phyloP scores from a whole-genome alignment of 2,113 vertebrate genomes.

The Gnathonemus echidnorhynchus region DNA sequence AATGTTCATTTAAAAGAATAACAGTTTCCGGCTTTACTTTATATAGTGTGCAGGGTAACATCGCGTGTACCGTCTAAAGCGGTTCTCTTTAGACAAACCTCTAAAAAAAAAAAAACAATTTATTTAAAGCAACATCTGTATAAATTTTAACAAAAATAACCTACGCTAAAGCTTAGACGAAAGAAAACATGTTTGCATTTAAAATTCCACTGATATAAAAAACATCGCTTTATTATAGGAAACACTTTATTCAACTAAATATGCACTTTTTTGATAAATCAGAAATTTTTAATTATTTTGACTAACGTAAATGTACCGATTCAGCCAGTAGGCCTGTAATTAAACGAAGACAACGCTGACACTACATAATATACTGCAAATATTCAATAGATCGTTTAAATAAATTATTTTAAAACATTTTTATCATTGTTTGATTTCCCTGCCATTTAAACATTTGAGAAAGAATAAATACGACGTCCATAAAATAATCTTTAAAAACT shows the following conservation, averaged over 20 bases:
- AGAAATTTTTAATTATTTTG: not conserved
- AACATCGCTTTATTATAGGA: not conserved
- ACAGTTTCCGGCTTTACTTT: not conserved
- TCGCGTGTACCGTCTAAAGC: not conserved
- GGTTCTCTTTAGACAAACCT: not conserved
- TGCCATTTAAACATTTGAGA: not conserved
- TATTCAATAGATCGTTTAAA: not conserved
- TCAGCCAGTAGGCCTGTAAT: not conserved
- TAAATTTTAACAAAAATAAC: slow-evolving; percentile 2
- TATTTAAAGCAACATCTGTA: not conserved
- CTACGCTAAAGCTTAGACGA: not conserved
- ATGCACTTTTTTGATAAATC: not conserved
- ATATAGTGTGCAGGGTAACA: not conserved
- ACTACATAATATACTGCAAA: not conserved
- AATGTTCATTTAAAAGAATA: not conserved
- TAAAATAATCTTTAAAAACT: not conserved
- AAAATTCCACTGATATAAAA: not conserved
- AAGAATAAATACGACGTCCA: not conserved
- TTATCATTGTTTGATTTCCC: not conserved
- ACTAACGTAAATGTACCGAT: not conserved
- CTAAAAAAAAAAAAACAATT: not conserved
- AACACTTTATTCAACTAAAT: not conserved
- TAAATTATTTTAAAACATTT: not conserved
- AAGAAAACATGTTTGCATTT: not conserved
- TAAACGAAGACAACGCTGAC: not conserved